Base-by-base conservation (phyloP, 2,888 invertebrate genomes). In the Thelaira solivaga region DNA sequence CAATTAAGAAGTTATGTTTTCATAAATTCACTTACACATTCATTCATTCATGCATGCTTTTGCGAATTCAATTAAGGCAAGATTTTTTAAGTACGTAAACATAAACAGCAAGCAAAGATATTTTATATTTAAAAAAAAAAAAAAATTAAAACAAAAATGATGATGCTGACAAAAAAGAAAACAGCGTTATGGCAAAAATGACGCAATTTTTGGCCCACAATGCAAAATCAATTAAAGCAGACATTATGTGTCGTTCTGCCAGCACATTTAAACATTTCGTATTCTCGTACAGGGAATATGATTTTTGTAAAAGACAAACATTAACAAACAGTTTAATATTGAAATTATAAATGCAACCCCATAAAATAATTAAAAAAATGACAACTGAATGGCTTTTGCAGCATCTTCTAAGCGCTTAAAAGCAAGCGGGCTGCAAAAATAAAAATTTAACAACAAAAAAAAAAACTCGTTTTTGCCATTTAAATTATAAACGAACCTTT, bases 181-280 rank as follows among this genome's bases (percentile, higher is more conserved):
- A 34, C 10, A 16, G 34, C n/a, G 43, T 55, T 18, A 34, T 45
- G 26, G 16, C n/a, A 29, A 61, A 53, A 47, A 78, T 78, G 74
- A 78, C 69, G 74, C 65, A 69, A 74, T 69, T 74, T 65, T 78
- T 69, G 69, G 59, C 31, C 43, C 65, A 59, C 78, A 78, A 74
- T 69, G 78, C 64, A 61, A 78, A 74, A 78, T 74, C 74, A 78
- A 74, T 78, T 78, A 62, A 72, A 53, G 11, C 65, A 36, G n/a
- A n/a, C n/a, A n/a, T n/a, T n/a, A n/a, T n/a, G n/a, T n/a, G n/a
- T n/a, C n/a, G n/a, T n/a, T n/a, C n/a, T n/a, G n/a, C n/a, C n/a
- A 31, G 7, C 16, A 5, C 6, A 13, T 13, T 13, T 5, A 6
- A 1, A 16, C 6, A n/a, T n/a, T n/a, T n/a, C n/a, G n/a, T n/a